Evolutionary conservation across 2,797 vertebrate species (phyloP).

Genomic region (Halcyon smyrnensis): DNA sequence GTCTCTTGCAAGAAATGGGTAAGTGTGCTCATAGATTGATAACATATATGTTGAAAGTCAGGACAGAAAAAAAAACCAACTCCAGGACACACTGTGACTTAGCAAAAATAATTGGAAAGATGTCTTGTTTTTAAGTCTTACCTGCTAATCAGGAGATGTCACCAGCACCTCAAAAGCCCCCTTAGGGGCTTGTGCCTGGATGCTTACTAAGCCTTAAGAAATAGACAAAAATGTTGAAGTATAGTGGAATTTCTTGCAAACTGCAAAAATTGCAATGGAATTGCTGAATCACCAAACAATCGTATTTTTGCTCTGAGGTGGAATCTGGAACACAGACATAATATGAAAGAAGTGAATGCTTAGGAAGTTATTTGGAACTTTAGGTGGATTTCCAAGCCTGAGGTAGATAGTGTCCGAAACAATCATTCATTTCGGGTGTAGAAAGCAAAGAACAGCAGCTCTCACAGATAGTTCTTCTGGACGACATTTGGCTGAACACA

Average conservation of each 20-base stretch:
- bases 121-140: background rate
- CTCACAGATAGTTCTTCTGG: background rate
- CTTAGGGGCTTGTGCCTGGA: background rate
- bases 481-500: background rate
- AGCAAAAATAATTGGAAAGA: background rate
- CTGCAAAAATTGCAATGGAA: background rate
- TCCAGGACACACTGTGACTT: background rate
- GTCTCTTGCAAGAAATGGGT: background rate
- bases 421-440: background rate
- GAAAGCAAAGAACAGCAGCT: background rate
- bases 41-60: background rate
- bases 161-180: background rate
- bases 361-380: background rate
- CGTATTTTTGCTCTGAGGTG: background rate
- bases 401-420: background rate
- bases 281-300: slow-evolving; percentile 8
- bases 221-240: background rate
- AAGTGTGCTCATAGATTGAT: background rate
- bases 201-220: background rate
- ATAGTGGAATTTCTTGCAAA: background rate
- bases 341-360: background rate
- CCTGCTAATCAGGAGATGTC: background rate
- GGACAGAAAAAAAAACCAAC: background rate
- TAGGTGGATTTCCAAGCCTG: background rate
- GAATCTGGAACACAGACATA: background rate